Conservation (phyloP, 2,113 vertebrate genomes). For the Xiphophorus hellerii region DNA sequence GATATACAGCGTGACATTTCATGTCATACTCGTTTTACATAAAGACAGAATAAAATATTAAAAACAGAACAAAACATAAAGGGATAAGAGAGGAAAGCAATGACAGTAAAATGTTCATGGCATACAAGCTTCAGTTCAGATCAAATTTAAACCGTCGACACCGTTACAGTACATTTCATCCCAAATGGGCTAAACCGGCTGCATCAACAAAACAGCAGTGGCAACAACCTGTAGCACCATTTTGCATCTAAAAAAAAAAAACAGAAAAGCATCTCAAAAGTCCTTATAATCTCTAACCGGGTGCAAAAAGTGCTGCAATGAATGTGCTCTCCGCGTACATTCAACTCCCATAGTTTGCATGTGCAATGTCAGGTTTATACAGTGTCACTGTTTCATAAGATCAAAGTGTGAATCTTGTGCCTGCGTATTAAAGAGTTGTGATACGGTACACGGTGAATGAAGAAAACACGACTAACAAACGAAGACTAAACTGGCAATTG, state of each 20-base stretch:
- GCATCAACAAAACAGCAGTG: slow-evolving; percentile 3
- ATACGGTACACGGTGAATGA: slow-evolving; percentile 60
- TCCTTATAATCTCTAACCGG: not conserved
- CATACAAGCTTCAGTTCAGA: slow-evolving; percentile 1
- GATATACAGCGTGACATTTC: slow-evolving; percentile 17
- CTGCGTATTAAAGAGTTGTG: slow-evolving; percentile 21
- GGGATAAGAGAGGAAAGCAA: slow-evolving; percentile 6
- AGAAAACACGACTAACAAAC: slow-evolving; percentile 9
- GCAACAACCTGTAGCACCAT: slow-evolving; percentile 2
- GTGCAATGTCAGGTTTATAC: slow-evolving; percentile 1
- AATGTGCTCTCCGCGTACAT: not conserved
- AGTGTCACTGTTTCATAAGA: slow-evolving; percentile 15
- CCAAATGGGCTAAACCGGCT: not conserved
- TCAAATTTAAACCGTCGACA: not conserved
- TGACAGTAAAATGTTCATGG: not conserved
- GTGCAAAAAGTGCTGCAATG: slow-evolving; percentile 8
- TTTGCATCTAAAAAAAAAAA: slow-evolving; percentile 5
- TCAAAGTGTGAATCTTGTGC: not conserved
- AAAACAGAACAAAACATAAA: not conserved
- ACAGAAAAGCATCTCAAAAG: slow-evolving; percentile 9
- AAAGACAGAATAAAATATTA: not conserved
- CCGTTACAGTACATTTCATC: slow-evolving; percentile 1
- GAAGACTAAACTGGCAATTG: slow-evolving; percentile 21
- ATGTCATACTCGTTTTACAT: not conserved
- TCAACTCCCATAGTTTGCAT: slow-evolving; percentile 8